Evolutionary conservation across 2,888 invertebrate genomes (phyloP).

Genomic region (Nephrotoma flavescens): DNA sequence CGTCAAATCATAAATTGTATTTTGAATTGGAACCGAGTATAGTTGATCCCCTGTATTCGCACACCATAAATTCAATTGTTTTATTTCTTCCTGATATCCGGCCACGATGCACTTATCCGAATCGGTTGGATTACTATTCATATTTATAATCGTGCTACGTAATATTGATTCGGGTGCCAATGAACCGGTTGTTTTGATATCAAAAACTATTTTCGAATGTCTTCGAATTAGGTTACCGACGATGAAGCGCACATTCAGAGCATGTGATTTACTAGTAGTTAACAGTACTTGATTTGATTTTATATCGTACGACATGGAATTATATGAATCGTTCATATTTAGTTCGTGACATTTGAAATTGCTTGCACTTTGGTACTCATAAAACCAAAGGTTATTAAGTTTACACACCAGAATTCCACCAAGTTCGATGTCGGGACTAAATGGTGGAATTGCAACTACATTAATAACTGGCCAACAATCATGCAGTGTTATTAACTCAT

Average conservation of each 20-base stretch:
- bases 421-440: conserved; percentile 18
- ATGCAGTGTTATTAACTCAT: conserved; percentile 33
- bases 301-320: conserved; percentile 54
- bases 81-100: conserved; percentile 58
- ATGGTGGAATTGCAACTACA: conserved; percentile 37
- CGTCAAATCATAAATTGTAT: conserved; percentile 52
- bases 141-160: conserved; percentile 24
- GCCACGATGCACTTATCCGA: conserved; percentile 37
- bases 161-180: conserved; percentile 50
- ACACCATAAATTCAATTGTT: conserved; percentile 49
- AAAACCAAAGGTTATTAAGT: conserved; percentile 54
- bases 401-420: conserved; percentile 60
- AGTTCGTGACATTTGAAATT: conserved; percentile 37
- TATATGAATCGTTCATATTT: conserved; percentile 57
- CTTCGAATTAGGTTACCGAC: conserved; percentile 35
- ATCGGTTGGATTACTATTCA: conserved; percentile 34
- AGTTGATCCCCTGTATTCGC: conserved; percentile 37
- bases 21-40: conserved; percentile 43
- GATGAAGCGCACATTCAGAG: conserved; percentile 39
- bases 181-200: conserved; percentile 48
- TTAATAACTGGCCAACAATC: conserved; percentile 62
- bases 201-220: conserved; percentile 36
- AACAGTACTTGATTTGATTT: conserved; percentile 49
- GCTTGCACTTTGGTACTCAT: conserved; percentile 33
- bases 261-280: conserved; percentile 49